phyloP scores from a whole-genome alignment of 2,113 vertebrate genomes.

The Smithornis capensis region DNA sequence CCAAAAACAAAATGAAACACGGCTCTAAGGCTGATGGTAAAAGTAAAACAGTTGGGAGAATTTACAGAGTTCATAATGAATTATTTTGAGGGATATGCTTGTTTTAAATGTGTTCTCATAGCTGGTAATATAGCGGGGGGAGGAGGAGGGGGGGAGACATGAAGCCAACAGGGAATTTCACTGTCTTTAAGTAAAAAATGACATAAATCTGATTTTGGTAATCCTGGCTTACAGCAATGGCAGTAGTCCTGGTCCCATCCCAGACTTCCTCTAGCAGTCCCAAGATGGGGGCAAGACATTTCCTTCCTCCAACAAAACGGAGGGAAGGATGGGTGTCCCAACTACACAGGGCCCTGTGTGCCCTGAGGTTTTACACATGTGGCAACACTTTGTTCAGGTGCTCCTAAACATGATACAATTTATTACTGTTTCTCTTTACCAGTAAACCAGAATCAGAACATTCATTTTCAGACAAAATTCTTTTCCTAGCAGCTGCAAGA shows the following conservation, averaged over 20 bases:
- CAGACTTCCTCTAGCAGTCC: neutral
- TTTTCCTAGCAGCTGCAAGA: neutral
- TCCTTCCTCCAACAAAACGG: neutral
- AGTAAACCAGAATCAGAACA: conserved; percentile 9
- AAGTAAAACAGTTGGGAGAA: conserved; percentile 16
- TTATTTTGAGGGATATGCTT: neutral
- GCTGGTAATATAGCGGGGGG: neutral
- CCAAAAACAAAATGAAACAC: neutral
- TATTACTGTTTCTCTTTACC: neutral
- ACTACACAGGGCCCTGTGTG: rapidly evolving
- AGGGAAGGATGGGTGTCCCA: neutral
- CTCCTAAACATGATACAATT: conserved; percentile 5
- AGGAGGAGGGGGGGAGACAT: neutral
- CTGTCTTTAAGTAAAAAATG: neutral
- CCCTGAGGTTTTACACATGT: neutral
- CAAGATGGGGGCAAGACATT: neutral
- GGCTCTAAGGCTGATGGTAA: neutral
- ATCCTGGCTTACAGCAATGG: neutral
- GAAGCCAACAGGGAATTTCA: neutral
- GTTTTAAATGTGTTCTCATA: neutral
- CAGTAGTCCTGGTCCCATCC: neutral
- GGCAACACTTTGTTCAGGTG: conserved; percentile 17
- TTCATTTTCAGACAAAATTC: neutral
- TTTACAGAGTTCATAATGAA: neutral
- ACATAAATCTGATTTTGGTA: neutral